These are phyloP conservation scores for Eupsilia transversa DNA, from an alignment of 2,888 invertebrate species.

Conservation along the genomic window DNA sequence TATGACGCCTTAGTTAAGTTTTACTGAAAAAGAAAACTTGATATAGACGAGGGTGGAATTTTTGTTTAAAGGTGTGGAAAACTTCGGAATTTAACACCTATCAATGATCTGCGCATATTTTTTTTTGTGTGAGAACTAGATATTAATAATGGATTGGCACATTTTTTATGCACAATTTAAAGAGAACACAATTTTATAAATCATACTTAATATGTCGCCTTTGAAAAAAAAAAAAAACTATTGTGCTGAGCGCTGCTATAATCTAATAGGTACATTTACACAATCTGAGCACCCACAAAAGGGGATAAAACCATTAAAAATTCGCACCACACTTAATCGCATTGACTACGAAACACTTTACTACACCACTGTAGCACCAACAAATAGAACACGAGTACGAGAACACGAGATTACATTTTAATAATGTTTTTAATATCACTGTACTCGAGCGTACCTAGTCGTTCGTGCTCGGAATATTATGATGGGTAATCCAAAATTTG, in stretches of 20 bases:
- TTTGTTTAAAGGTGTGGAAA: background rate
- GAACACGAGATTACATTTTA: conserved; percentile 72
- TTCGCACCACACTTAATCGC: conserved; percentile 44
- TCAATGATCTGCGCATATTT: background rate
- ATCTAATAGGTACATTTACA: conserved; percentile 13
- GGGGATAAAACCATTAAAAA: conserved; percentile 48
- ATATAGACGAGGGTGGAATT: conserved; percentile 44
- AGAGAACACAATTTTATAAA: background rate
- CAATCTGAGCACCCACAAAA: conserved; percentile 5
- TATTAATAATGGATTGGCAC: background rate
- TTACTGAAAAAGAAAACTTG: conserved; percentile 63
- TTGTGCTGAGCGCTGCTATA: background rate
- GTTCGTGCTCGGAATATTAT: conserved; percentile 54
- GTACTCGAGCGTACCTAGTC: conserved; percentile 53
- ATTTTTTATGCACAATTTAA: background rate
- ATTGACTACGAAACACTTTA: conserved; percentile 65
- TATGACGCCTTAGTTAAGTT: conserved; percentile 65
- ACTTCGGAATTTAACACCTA: background rate
- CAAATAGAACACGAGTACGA: conserved; percentile 57
- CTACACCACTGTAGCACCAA: conserved; percentile 63
- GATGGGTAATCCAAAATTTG: conserved; percentile 39
- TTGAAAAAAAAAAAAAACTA: background rate
- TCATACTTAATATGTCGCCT: no score
- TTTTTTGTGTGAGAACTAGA: background rate
- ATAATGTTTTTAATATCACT: conserved; percentile 74